Evolutionary conservation across 2,888 invertebrate species (phyloP).

Genomic region (Tanypteryx hageni): DNA sequence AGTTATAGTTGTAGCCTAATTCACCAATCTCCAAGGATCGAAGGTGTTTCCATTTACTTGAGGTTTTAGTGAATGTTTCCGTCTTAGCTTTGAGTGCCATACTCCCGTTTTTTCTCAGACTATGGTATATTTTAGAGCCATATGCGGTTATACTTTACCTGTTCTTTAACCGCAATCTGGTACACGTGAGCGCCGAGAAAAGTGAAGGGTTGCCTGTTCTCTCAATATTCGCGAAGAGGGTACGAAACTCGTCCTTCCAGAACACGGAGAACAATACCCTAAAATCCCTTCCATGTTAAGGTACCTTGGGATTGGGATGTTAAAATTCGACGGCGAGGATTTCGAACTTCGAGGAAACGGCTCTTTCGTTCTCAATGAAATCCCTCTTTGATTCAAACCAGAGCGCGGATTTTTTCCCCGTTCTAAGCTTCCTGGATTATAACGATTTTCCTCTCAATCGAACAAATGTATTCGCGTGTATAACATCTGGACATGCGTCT

Average conservation of each 20-base stretch:
- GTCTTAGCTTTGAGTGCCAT: too few species aligned
- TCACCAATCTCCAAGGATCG: too few species aligned
- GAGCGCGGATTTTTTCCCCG: not conserved
- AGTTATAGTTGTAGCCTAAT: too few species aligned
- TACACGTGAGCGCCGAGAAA: not conserved
- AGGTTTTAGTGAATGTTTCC: too few species aligned
- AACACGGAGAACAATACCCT: not conserved
- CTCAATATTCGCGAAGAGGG: not conserved
- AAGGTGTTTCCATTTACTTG: too few species aligned
- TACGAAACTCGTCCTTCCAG: not conserved
- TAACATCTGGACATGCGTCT: not conserved
- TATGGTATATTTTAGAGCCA: too few species aligned
- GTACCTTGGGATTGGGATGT: not conserved
- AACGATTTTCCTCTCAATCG: not conserved
- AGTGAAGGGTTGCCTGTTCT: not conserved
- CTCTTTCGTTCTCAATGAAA: not conserved
- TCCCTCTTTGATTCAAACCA: not conserved
- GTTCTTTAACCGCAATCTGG: too few species aligned
- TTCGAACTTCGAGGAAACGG: not conserved
- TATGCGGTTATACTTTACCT: too few species aligned
- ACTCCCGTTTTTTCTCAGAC: too few species aligned
- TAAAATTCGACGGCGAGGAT: not conserved
- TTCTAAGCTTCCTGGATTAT: not conserved
- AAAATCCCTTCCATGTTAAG: too few species aligned
- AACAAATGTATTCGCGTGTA: not conserved